These are phyloP conservation scores for Manis crassicaudata DNA, from an alignment of 2,797 vertebrate species.

Conservation along the genomic window DNA sequence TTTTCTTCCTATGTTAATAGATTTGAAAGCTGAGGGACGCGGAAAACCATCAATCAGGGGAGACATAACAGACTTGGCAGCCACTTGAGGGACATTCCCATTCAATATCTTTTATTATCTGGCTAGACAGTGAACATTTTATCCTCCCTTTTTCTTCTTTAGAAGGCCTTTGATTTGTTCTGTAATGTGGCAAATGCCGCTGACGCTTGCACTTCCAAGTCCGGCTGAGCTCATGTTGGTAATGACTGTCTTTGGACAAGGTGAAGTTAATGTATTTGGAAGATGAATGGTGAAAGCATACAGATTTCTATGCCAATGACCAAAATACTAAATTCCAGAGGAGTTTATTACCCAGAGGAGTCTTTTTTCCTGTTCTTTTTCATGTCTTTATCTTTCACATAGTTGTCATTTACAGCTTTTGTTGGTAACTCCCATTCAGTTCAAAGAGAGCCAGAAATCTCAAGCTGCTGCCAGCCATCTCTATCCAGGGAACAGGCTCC, in stretches of 20 bases:
- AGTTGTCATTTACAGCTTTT: not conserved
- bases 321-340: not conserved
- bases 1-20: not conserved
- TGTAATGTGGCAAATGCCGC: not conserved
- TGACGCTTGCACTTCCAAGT: not conserved
- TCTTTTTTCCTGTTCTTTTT: not conserved
- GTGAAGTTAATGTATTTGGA: not conserved
- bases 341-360: not conserved
- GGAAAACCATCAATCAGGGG: not conserved
- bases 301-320: not conserved
- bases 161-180: not conserved
- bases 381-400: not conserved
- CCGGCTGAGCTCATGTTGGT: not conserved
- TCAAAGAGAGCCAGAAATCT: slow-evolving; percentile 79
- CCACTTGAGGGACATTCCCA: not conserved
- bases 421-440: slow-evolving; percentile 78
- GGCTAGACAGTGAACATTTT: not conserved
- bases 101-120: not conserved
- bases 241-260: not conserved
- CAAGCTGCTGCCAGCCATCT: slow-evolving; percentile 54
- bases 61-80: not conserved
- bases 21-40: not conserved
- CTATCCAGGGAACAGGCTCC: slow-evolving; percentile 62
- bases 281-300: not conserved
- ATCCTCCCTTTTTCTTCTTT: not conserved